Conservation (phyloP, 2,888 invertebrate genomes). For the Drosophila meridionalis region DNA sequence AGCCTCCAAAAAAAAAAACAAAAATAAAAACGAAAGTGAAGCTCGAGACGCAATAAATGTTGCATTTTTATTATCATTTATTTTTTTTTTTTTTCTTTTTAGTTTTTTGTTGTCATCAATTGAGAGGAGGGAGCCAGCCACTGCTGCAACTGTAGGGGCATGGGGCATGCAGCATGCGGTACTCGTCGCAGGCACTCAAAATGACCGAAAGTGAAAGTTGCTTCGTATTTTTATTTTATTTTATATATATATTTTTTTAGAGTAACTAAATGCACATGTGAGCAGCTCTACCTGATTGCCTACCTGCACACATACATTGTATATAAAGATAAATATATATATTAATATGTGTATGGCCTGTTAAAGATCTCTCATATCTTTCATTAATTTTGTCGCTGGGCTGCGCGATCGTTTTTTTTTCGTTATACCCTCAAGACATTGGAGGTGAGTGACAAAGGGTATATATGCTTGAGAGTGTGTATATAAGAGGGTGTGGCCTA, state of each 20-base stretch:
- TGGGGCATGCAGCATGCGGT: conserved; percentile 26
- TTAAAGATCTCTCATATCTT: conserved; percentile 58
- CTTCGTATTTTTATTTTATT: conserved; percentile 17
- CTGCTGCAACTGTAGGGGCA: conserved; percentile 2
- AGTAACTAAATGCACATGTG: conserved; percentile 24
- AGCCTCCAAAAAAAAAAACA: conserved; percentile 13
- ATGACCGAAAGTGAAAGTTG: conserved; percentile 75
- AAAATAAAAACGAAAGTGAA: conserved; percentile 53
- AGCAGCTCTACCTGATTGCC: conserved; percentile 10
- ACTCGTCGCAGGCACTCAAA: conserved; percentile 51
- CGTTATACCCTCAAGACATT: background rate
- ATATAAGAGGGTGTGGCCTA: background rate
- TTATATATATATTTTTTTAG: conserved; percentile 13
- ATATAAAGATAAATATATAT: background rate
- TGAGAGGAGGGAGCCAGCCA: conserved; percentile 13
- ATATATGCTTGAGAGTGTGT: background rate
- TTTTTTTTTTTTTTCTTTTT: conserved; percentile 26
- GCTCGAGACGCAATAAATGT: conserved; percentile 66
- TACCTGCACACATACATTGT: background rate
- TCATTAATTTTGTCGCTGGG: conserved; percentile 59
- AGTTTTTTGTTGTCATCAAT: conserved; percentile 45
- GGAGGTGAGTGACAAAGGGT: background rate
- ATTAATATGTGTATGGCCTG: conserved; percentile 17
- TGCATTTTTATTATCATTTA: conserved; percentile 76
- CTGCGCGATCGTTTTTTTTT: conserved; percentile 29